Evolutionary conservation across 1,140 invertebrate species (phyloP), one percentile per base, ranked within the genome.

Genomic region (Drosophila cardini): DNA sequence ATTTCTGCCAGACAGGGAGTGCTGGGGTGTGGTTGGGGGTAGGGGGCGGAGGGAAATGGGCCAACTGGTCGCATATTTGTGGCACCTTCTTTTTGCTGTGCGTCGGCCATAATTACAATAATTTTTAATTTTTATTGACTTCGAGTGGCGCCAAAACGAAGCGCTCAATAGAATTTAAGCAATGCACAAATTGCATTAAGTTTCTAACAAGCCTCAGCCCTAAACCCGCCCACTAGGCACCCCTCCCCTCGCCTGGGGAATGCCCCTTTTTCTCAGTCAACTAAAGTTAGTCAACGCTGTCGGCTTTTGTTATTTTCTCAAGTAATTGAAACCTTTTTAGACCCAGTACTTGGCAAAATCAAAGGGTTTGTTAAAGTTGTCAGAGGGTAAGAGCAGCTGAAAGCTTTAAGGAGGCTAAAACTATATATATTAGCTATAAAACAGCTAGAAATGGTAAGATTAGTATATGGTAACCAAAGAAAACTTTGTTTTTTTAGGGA

Each of bases 291-390:
- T 36, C 48, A 15, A 32, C 10, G 60, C 34, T 43, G 60, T 46
- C 60, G 42, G 61, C 68, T 64, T 56, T 64, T 71, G 50, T 56
- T 63, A 46, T 74, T 52, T 74, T 8, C 30, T 30, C 13, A 34
- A 34, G 72, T 86, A 86, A 86, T 87, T 87, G 83, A 86, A 87
- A 87, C 83, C 76, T 68, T 82, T 62, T 26, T 4, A 26, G 21
- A 26, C 21, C 21, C 21, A 4, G 21, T 26, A 26, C 21, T 26
- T 4, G 5, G 21, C 0, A 26, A 26, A 3, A 4, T 2, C 21
- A 26, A 26, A 26, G 21, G 21, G 21, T 26, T 26, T 26, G 21
- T 26, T 26, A 0, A 26, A 26, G 21, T 5, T 26, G 21, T 2
- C 21, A 26, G 21, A 0, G 4, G 2, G 21, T 26, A 26, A 26